Evolutionary conservation across 2,888 invertebrate species (phyloP), one percentile per base, ranked within the genome.

Genomic region (Pollenia labialis): DNA sequence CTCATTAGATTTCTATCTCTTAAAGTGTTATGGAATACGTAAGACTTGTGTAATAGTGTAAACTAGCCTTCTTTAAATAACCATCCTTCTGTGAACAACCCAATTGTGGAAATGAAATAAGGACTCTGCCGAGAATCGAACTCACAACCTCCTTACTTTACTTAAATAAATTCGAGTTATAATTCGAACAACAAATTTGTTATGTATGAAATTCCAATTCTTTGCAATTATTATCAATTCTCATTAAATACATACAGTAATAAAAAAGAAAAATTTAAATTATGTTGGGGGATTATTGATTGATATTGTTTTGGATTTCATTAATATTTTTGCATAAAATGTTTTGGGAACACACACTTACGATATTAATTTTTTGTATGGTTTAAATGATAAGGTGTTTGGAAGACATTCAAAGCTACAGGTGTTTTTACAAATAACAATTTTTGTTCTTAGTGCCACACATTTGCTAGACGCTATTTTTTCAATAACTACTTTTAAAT

Each of bases 331-430:
- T 50, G 50, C 50, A 50, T 50, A 32, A 32, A 4, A 14, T 50
- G 3, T 46, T 72, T 48, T 10, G 23, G 42, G 18, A 52, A 64
- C 42, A 64, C 18, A 56, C 46, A 77, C 1, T 50, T 8, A 32
- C 16, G 8, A 46, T 64, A 79, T 69, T n/a, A 32, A 46, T 69
- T 23, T 46, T 32, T 56, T 42, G 12, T 56, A 16, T 48, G 48
- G 12, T 68, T 42, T 52, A 42, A 42, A 71, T 32, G 44, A 42
- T 66, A 46, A 42, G 9, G 44, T 54, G 62, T 58, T 56, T 16
- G 56, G 56, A 16, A 68, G 46, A 79, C 79, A 69, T 60, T 77
- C 52, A 76, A 64, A 54, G n/a, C 56, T 79, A 69, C 79, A 60
- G 50, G 69, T 69, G 44, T 79, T 69, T 7, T 50, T 60, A 50